These are phyloP conservation scores for Antigone vipio DNA, from an alignment of 2,113 vertebrate species.

Conservation along the genomic window DNA sequence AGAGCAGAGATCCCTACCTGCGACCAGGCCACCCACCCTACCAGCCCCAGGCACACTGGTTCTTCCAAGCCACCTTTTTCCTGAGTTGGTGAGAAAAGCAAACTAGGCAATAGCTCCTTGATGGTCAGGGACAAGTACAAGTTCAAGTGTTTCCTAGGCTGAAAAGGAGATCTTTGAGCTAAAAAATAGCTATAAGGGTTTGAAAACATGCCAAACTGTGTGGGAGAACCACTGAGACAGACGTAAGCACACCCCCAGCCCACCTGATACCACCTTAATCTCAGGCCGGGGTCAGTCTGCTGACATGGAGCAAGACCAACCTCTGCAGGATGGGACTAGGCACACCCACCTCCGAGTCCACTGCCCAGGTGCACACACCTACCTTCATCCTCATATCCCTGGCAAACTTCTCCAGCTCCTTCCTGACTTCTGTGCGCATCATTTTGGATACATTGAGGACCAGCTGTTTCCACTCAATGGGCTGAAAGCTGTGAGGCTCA, in stretches of 20 bases:
- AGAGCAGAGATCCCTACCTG: background rate
- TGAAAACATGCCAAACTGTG: background rate
- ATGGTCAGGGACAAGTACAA: background rate
- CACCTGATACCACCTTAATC: background rate
- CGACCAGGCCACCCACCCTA: fast-evolving
- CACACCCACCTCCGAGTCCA: background rate
- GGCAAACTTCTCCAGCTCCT: conserved; percentile 94
- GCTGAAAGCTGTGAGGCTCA: conserved; percentile 92
- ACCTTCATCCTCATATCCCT: conserved; percentile 98
- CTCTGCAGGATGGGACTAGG: background rate
- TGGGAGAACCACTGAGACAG: background rate
- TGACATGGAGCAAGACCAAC: background rate
- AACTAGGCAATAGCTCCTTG: background rate
- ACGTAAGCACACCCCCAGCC: background rate
- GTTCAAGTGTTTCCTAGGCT: background rate
- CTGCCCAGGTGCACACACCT: fast-evolving
- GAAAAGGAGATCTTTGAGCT: background rate
- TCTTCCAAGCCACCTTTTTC: background rate
- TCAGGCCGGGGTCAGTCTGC: background rate
- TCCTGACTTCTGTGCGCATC: conserved; percentile 85
- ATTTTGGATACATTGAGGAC: conserved; percentile 88
- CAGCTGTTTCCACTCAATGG: conserved; percentile 95
- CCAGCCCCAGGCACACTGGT: background rate
- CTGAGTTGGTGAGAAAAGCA: background rate
- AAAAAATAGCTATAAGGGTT: background rate